phyloP scores from a whole-genome alignment of 1,140 invertebrate species.

The Caenorhabditis inopinata region DNA sequence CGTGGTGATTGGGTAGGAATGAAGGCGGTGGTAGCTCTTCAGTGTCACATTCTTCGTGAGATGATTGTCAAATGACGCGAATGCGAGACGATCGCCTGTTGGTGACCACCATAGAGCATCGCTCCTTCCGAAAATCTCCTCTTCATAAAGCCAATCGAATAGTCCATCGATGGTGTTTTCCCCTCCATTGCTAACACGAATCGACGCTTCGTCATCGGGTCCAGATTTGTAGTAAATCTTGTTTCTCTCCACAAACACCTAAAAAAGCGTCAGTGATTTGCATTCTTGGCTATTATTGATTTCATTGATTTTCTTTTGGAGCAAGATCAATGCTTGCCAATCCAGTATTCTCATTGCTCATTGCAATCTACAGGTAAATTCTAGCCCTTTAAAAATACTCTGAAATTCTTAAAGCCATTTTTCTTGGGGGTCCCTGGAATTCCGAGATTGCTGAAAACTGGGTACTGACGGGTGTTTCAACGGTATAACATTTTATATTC shows the following conservation, averaged over 20 bases:
- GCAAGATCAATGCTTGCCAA: too few relatives aligned
- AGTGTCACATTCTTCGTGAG: conserved; percentile 50
- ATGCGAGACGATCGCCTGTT: conserved; percentile 56
- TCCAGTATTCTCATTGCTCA: too few relatives aligned
- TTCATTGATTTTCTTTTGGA: too few relatives aligned
- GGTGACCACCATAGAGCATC: conserved; percentile 64
- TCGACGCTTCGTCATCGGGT: background rate
- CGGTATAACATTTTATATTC: too few relatives aligned
- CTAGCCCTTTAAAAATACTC: too few relatives aligned
- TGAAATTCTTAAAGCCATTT: too few relatives aligned
- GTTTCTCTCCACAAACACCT: conserved; percentile 59
- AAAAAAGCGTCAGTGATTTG: background rate
- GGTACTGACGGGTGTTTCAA: too few relatives aligned
- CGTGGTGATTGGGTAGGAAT: background rate
- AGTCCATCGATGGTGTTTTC: conserved; percentile 39
- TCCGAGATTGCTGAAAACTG: too few relatives aligned
- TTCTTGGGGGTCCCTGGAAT: too few relatives aligned
- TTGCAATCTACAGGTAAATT: too few relatives aligned
- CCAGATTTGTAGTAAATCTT: conserved; percentile 57
- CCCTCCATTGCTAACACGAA: background rate
- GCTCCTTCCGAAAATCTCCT: conserved; percentile 56
- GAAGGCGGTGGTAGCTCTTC: conserved; percentile 28
- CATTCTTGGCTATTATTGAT: too few relatives aligned
- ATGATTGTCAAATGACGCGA: conserved; percentile 55
- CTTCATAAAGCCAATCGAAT: conserved; percentile 65